Evolutionary conservation across 1,140 invertebrate species (phyloP).

Genomic region (Pseudoatta argentina): DNA sequence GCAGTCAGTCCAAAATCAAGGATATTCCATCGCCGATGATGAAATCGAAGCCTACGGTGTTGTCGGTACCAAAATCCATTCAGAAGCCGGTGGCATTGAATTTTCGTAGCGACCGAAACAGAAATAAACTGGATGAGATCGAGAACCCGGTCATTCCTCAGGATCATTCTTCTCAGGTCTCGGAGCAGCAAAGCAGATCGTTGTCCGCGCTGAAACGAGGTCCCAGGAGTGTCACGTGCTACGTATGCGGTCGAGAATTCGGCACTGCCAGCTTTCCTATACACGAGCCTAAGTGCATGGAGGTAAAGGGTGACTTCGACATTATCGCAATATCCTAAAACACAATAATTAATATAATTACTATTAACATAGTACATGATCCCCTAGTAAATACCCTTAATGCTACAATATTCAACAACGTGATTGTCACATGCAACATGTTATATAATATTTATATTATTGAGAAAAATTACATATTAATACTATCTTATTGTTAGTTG

Average conservation of each 20-base stretch:
- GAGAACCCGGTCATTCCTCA: constrained; percentile 44
- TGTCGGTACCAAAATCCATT: constrained; percentile 80
- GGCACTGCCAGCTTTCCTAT: constrained; percentile 91
- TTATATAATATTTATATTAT: too few species aligned
- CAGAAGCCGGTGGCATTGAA: constrained; percentile 87
- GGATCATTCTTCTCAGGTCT: constrained; percentile 5
- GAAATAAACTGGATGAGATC: constrained; percentile 64
- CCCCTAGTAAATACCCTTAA: too few species aligned
- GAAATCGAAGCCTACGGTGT: constrained; percentile 47
- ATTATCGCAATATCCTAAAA: neutral
- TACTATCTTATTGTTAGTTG: too few species aligned
- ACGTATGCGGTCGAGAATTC: constrained; percentile 93
- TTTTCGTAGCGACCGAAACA: constrained; percentile 83
- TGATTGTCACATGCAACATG: too few species aligned
- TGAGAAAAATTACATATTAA: too few species aligned
- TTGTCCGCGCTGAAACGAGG: constrained; percentile 73
- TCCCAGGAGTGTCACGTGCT: constrained; percentile 89
- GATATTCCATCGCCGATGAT: constrained; percentile 39
- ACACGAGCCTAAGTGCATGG: constrained; percentile 93
- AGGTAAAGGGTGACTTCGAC: constrained; percentile 86
- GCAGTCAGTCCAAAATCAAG: constrained; percentile 64
- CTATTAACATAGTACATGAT: too few species aligned
- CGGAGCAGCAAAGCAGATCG: constrained; percentile 14
- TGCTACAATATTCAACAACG: too few species aligned
- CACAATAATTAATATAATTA: constrained; percentile 43